phyloP scores from a whole-genome alignment of 2,797 vertebrate species.

The Podargus strigoides region DNA sequence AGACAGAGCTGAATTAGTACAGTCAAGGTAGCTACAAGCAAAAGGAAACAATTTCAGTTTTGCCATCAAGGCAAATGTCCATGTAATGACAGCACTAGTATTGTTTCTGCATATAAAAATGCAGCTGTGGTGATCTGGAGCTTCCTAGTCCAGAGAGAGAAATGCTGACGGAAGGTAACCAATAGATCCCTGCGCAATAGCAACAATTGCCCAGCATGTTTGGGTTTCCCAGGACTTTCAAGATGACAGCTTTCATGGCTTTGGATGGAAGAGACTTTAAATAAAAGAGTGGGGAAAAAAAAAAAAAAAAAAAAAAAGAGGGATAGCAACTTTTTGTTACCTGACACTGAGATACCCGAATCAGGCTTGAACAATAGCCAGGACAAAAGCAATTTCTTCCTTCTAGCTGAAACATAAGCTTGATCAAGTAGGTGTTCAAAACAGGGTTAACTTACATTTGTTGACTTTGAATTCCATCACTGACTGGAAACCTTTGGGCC shows the following conservation, averaged over 20 bases:
- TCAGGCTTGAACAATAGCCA: rapidly evolving
- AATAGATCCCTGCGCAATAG: rapidly evolving
- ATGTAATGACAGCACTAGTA: not conserved
- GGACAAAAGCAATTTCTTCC: not conserved
- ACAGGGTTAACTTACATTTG: not conserved
- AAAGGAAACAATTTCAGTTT: not conserved
- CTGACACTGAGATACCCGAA: rapidly evolving
- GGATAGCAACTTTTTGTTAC: not conserved
- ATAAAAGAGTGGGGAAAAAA: too few species aligned
- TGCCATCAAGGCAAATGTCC: not conserved
- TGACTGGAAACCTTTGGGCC: not conserved
- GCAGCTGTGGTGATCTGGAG: not conserved
- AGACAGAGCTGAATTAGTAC: not conserved
- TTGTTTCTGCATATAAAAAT: not conserved
- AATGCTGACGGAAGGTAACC: not conserved
- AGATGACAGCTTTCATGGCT: not conserved
- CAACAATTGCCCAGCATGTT: not conserved
- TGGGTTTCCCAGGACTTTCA: not conserved
- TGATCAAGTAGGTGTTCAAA: not conserved
- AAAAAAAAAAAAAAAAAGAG: rapidly evolving
- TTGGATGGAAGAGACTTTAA: not conserved
- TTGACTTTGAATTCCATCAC: not conserved
- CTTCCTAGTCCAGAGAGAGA: not conserved
- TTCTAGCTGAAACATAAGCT: not conserved
- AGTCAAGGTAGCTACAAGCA: not conserved